A percentile compares a stretch with the other conserved stretches of the same genome.
Conservation (phyloP, 2,797 vertebrate species). For the Podargus strigoides region DNA sequence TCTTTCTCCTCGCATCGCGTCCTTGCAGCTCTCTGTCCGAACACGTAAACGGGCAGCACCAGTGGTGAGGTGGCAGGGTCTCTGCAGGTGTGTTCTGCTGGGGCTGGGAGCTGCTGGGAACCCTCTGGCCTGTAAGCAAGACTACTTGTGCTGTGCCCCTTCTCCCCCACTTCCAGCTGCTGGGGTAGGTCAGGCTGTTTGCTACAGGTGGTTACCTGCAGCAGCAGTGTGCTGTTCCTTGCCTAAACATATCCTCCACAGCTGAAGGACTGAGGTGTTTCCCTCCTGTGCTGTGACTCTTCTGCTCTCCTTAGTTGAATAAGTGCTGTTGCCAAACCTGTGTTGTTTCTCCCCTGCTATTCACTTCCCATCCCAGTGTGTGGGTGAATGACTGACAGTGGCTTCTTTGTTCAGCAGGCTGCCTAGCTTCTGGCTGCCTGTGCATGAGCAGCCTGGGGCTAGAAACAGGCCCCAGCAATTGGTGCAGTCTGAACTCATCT, state of each 20-base stretch:
- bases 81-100: background rate
- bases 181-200: background rate
- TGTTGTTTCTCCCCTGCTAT: background rate
- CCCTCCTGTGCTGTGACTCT: background rate
- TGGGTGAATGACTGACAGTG: background rate
- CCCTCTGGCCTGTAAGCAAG: background rate
- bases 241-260: accelerated
- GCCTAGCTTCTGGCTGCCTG: background rate
- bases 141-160: background rate
- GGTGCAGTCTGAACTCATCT: background rate
- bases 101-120: background rate
- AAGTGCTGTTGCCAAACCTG: background rate
- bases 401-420: background rate
- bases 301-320: background rate
- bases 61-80: background rate
- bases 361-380: background rate
- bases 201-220: background rate
- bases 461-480: background rate
- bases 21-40: background rate
- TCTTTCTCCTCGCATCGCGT: accelerated
- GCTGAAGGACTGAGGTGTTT: background rate
- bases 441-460: background rate
- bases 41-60: background rate
- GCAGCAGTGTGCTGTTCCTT: background rate
- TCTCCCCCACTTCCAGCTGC: background rate